Base-by-base conservation (phyloP, 2,113 vertebrate species). In the Cephalopholis sonnerati region DNA sequence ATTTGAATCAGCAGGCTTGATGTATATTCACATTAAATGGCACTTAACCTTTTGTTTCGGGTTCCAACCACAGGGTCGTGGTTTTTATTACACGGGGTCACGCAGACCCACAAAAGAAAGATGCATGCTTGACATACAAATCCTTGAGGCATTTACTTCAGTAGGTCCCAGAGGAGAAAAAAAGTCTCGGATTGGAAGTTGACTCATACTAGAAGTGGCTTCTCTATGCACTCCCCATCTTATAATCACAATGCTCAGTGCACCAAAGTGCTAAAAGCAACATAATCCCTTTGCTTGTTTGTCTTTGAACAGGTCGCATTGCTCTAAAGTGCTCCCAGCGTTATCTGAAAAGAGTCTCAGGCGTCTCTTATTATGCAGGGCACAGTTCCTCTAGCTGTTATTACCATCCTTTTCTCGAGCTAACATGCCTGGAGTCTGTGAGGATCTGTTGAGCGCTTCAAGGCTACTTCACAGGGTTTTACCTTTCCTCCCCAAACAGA, bases 271-370 rank as follows among this genome's bases (percentile, higher is more conserved):
- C 87, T 93, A 92, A 93, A 94, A 95, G 90, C 82, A 77, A 87
- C 85, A 84, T 95, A 94, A 95, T 95, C 93, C 91, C 86, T 85
- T 84, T 81, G 85, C 86, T 90, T 93, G 89, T 94, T 92, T 92
- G 89, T 91, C 85, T 94, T 86, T 87, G 93, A 94, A 91, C 88
- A 84, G 88, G 89, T 91, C 58, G 69, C 91, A 76, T 87, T 89
- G 81, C 93, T 93, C 89, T 89, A 85, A 93, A 95, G 87, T 89
- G 87, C 88, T 93, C 84, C 88, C 80, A 88, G 85, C 89, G 93
- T 93, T 93, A 93, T 94, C 91, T 91, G 79, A 91, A 84, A 84
- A 87, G 86, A 87, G 88, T 92, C 91, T 94, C 89, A 81, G 88
- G 83, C 81, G 44, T 93, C 91, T 89, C 86, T 93, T 92, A 88